Evolutionary conservation across 1,140 invertebrate genomes (phyloP).

Genomic region (Sarcophaga peregrina): DNA sequence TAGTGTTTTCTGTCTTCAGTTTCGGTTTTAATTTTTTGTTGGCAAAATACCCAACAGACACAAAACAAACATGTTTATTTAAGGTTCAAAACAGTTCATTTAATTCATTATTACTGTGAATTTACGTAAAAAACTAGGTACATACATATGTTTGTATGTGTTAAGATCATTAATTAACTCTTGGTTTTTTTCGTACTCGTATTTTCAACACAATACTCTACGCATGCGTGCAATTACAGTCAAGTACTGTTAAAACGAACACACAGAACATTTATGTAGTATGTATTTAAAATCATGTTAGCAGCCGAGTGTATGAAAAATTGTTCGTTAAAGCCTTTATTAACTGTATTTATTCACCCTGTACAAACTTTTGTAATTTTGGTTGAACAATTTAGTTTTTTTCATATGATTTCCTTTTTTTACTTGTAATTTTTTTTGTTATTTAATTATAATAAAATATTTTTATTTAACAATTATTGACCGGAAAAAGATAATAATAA

Average conservation of each 20-base stretch:
- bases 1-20: background rate
- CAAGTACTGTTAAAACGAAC: too few species aligned
- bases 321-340: too few species aligned
- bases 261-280: too few species aligned
- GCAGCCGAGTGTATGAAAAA: too few species aligned
- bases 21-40: background rate
- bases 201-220: background rate
- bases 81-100: conserved; percentile 15
- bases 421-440: background rate
- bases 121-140: background rate
- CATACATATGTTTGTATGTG: background rate
- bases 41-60: too few species aligned
- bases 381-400: too few species aligned
- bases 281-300: too few species aligned
- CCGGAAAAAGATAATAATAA: conserved; percentile 9
- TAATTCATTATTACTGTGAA: background rate
- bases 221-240: background rate
- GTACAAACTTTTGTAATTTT: too few species aligned
- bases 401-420: background rate
- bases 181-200: background rate
- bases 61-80: background rate
- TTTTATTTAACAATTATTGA: conserved; percentile 12
- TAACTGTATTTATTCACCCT: too few species aligned
- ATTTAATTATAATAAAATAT: background rate
- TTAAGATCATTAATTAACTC: conserved; percentile 3